Evolutionary conservation across 2,797 vertebrate species (phyloP).

Genomic region (Cyprinodon diabolis): DNA sequence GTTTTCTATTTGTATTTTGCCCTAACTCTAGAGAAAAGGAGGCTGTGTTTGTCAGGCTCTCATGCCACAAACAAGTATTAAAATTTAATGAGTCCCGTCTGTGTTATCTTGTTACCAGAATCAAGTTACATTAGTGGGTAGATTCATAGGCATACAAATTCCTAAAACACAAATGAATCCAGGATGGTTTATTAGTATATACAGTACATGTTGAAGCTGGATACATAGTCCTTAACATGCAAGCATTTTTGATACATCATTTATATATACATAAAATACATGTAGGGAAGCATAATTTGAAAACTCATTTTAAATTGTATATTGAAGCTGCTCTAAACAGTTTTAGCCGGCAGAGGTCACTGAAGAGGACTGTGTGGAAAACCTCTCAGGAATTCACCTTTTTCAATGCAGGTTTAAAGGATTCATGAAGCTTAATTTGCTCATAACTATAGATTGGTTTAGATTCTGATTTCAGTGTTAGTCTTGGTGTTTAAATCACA

Average conservation of each 20-base stretch:
- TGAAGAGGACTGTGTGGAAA: neutral
- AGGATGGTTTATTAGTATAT: neutral
- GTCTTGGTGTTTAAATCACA: neutral
- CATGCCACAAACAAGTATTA: slow-evolving; percentile 66
- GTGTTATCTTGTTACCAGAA: slow-evolving; percentile 80
- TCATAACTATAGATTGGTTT: neutral
- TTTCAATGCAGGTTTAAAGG: neutral
- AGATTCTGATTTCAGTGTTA: neutral
- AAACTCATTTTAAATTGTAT: neutral
- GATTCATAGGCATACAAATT: slow-evolving; percentile 21
- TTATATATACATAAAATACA: neutral
- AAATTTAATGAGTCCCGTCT: slow-evolving; percentile 82
- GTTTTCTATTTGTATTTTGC: neutral
- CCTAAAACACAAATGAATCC: slow-evolving; percentile 2
- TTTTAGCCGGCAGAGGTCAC: neutral
- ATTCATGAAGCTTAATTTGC: neutral
- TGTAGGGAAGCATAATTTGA: neutral
- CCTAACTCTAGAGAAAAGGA: slow-evolving; percentile 9
- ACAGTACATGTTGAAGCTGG: neutral
- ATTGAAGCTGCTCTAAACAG: neutral
- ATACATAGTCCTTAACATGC: neutral
- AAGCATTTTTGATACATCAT: neutral
- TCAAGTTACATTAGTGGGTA: slow-evolving; percentile 69
- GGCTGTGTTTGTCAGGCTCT: slow-evolving; percentile 34
- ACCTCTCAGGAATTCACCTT: neutral